Evolutionary conservation across 2,888 invertebrate genomes (phyloP).

Genomic region (Eupithecia dodoneata): DNA sequence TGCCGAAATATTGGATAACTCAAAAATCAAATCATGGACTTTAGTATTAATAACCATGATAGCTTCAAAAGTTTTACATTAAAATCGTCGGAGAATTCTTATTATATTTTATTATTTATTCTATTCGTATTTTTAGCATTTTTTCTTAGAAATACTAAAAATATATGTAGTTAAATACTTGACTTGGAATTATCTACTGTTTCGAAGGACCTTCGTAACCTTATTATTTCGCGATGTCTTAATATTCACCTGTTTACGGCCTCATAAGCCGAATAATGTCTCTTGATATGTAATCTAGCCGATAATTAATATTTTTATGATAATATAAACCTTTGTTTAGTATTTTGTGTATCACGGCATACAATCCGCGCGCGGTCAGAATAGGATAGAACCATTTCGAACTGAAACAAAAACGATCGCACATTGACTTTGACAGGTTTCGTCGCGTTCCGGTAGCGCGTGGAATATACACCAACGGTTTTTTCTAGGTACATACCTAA

Average conservation of each 20-base stretch:
- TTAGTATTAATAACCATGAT: too few relatives aligned
- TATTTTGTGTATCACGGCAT: neutral
- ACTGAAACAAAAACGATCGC: neutral
- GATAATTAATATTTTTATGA: conserved; percentile 25
- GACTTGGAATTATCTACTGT: neutral
- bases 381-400: neutral
- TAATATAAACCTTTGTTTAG: conserved; percentile 10
- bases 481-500: too few relatives aligned
- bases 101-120: too few relatives aligned
- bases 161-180: neutral
- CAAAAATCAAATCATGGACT: too few relatives aligned
- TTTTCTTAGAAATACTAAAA: neutral
- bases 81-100: too few relatives aligned
- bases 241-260: conserved; percentile 26
- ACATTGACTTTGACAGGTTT: neutral
- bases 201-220: neutral
- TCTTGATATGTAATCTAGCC: conserved; percentile 1
- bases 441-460: neutral
- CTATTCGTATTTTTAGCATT: too few relatives aligned
- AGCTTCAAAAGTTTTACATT: too few relatives aligned
- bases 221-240: conserved; percentile 5
- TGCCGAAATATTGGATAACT: too few relatives aligned
- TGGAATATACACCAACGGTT: too few relatives aligned
- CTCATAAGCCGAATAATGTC: conserved; percentile 29
- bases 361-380: too few relatives aligned